Evolutionary conservation across 2,113 vertebrate species (phyloP).

Genomic region (Eulacestoma nigropectus): DNA sequence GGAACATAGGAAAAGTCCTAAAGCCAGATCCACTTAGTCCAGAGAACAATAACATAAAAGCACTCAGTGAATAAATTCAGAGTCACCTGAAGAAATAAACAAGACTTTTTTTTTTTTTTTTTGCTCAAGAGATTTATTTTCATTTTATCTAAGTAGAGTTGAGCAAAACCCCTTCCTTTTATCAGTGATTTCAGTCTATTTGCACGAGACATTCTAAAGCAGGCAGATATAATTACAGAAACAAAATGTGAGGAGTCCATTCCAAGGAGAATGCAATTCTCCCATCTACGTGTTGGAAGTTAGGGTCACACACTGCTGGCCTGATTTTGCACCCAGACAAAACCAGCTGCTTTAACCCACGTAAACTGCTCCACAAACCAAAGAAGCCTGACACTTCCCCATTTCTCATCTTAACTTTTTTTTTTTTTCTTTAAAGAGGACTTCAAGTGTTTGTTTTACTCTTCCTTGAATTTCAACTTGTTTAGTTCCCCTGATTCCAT

Average conservation of each 20-base stretch:
- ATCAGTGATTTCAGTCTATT: not conserved
- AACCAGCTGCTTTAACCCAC: not conserved
- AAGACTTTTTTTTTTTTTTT: not conserved
- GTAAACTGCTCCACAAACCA: not conserved
- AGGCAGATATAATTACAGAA: not conserved
- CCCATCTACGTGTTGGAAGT: not conserved
- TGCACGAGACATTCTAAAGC: not conserved
- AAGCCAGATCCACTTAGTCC: not conserved
- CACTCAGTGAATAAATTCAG: not conserved
- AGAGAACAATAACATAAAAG: not conserved
- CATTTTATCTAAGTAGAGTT: not conserved
- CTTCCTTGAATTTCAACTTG: not conserved
- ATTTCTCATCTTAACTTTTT: not conserved
- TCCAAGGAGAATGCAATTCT: not conserved
- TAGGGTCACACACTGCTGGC: not conserved
- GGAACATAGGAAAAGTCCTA: not conserved
- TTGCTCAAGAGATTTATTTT: not conserved
- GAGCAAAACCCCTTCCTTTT: not conserved
- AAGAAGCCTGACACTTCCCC: not conserved
- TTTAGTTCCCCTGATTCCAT: not conserved
- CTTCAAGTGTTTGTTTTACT: not conserved
- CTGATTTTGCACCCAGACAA: not conserved
- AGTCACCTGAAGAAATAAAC: not conserved
- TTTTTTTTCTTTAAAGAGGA: not conserved
- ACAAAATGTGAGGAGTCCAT: not conserved